Evolutionary conservation across 2,888 invertebrate genomes (phyloP).

Genomic region (Acholoe squamosa): DNA sequence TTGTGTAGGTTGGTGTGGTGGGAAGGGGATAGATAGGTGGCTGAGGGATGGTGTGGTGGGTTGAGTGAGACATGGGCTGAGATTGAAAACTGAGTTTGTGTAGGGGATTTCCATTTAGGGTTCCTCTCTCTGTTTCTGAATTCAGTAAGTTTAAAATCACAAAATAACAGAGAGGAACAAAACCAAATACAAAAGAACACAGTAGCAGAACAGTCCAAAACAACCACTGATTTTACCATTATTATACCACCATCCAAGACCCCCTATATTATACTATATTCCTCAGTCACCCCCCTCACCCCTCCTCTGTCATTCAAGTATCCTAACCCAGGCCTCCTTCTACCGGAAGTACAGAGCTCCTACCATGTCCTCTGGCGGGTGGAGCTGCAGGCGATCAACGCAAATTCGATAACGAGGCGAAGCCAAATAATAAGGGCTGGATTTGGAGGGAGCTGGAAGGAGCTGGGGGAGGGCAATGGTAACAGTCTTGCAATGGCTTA

Average conservation of each 20-base stretch:
- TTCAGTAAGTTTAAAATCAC: too few relatives aligned
- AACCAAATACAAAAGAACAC: too few relatives aligned
- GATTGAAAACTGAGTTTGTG: not conserved
- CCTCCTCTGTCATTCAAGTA: not conserved
- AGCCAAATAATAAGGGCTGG: conserved; percentile 9
- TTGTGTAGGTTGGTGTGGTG: not conserved
- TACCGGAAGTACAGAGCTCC: conserved; percentile 12
- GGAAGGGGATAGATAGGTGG: not conserved
- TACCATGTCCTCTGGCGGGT: not conserved
- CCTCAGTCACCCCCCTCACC: not conserved
- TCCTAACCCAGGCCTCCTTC: not conserved
- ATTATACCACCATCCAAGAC: too few relatives aligned
- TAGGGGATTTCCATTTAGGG: too few relatives aligned
- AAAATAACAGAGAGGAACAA: too few relatives aligned
- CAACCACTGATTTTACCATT: too few relatives aligned
- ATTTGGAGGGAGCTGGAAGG: not conserved
- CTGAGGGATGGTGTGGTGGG: not conserved
- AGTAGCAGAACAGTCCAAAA: too few relatives aligned
- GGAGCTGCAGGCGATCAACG: not conserved
- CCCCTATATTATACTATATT: not conserved
- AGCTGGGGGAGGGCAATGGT: not conserved
- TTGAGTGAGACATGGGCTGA: not conserved
- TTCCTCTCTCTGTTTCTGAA: too few relatives aligned
- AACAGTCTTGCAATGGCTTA: not conserved
- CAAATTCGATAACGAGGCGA: conserved; percentile 37